These are phyloP conservation scores for Danionella cerebrum DNA, from an alignment of 2,113 vertebrate species.

Conservation along the genomic window DNA sequence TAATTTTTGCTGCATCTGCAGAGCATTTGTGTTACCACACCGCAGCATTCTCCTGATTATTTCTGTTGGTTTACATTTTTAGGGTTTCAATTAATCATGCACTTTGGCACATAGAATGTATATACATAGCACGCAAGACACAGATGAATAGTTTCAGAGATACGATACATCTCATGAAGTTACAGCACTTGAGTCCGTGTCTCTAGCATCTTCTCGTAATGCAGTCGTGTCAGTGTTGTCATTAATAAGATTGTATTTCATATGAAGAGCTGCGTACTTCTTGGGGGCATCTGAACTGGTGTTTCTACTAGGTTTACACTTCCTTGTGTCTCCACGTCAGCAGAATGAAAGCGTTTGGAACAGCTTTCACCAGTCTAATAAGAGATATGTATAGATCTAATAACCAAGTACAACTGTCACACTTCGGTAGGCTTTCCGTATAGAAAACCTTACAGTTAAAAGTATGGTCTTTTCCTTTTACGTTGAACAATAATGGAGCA, in stretches of 20 bases:
- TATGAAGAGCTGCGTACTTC: background rate
- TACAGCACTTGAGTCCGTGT: constrained; percentile 1
- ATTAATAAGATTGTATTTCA: constrained; percentile 20
- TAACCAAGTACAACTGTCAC: no score
- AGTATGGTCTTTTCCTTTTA: no score
- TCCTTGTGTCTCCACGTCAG: background rate
- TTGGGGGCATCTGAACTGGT: background rate
- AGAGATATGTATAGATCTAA: background rate
- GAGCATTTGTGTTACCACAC: background rate
- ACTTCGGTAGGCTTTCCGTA: no score
- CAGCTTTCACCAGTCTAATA: background rate
- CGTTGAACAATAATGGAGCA: no score
- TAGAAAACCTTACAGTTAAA: no score
- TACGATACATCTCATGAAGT: constrained; percentile 18
- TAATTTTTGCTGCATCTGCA: background rate
- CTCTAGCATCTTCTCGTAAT: background rate
- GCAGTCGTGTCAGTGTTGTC: constrained; percentile 24
- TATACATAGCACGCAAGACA: constrained; percentile 10
- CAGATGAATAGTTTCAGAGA: constrained; percentile 19
- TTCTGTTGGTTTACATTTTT: background rate
- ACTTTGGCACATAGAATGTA: constrained; percentile 5
- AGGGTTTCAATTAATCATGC: background rate
- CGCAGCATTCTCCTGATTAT: background rate
- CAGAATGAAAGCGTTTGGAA: background rate
- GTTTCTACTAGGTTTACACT: background rate